Conservation (phyloP, 2,888 invertebrate species). For the Merodon equestris region DNA sequence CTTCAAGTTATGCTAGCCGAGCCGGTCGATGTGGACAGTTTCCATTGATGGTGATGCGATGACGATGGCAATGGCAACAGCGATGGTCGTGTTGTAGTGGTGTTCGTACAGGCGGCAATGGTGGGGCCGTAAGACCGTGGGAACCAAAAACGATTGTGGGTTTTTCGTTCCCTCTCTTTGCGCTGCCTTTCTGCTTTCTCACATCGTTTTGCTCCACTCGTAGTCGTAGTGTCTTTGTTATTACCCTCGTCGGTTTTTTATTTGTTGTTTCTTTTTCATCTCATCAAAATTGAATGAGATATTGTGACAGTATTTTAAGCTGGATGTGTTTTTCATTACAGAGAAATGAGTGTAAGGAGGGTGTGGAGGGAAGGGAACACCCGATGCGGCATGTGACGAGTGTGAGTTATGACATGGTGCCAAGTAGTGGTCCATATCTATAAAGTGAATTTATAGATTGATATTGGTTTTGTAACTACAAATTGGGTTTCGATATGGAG, state of each 20-base stretch:
- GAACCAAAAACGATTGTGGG: slow-evolving; percentile 59
- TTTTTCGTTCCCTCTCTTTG: slow-evolving; percentile 42
- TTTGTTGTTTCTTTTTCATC: slow-evolving; percentile 36
- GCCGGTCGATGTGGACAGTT: slow-evolving; percentile 33
- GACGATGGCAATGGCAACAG: not conserved
- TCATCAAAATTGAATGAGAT: slow-evolving; percentile 61
- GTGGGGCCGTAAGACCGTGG: slow-evolving; percentile 55
- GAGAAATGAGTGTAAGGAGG: not conserved
- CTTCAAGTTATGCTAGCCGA: slow-evolving; percentile 9
- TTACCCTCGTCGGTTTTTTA: slow-evolving; percentile 37
- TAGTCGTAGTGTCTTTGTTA: slow-evolving; percentile 39
- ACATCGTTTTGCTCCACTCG: no score
- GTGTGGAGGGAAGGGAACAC: slow-evolving; percentile 32
- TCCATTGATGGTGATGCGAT: slow-evolving; percentile 41
- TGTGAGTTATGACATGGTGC: slow-evolving; percentile 55
- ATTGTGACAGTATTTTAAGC: slow-evolving; percentile 39
- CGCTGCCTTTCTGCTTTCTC: no score
- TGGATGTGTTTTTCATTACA: slow-evolving; percentile 60
- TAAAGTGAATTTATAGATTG: slow-evolving; percentile 43
- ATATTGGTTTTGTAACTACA: slow-evolving; percentile 53
- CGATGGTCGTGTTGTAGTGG: no score
- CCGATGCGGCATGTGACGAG: slow-evolving; percentile 32
- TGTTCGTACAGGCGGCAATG: not conserved
- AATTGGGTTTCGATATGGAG: no score
- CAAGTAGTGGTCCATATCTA: slow-evolving; percentile 38